Evolutionary conservation across 2,797 vertebrate species (phyloP).

Genomic region (Hypotaenidia philippensis): DNA sequence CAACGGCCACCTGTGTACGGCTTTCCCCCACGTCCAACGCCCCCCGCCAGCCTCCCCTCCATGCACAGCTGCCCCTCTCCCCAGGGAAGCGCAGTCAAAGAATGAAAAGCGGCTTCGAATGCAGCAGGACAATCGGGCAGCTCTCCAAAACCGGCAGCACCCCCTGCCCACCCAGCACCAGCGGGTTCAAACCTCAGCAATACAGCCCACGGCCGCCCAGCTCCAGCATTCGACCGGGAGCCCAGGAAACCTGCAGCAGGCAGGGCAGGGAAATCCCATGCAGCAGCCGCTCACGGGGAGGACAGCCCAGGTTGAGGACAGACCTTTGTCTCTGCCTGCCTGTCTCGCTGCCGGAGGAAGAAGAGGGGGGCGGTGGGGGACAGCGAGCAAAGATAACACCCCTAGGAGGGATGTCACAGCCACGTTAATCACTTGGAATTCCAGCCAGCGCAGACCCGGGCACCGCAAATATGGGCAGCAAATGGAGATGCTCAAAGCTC

Average conservation of each 20-base stretch:
- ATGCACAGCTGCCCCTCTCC: slow-evolving; percentile 34
- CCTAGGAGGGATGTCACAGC: slow-evolving; percentile 70
- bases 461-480: slow-evolving; percentile 65
- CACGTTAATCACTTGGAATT: slow-evolving; percentile 69
- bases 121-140: not conserved
- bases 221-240: slow-evolving; percentile 14
- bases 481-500: slow-evolving; percentile 72
- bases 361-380: slow-evolving; percentile 65
- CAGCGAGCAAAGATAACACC: slow-evolving; percentile 68
- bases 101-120: slow-evolving; percentile 48
- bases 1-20: slow-evolving; percentile 34
- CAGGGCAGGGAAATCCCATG: slow-evolving; percentile 48
- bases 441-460: slow-evolving; percentile 32
- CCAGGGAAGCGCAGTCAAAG: not conserved
- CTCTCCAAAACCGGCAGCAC: not conserved
- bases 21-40: not conserved
- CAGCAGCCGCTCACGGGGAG: slow-evolving; percentile 31
- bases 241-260: slow-evolving; percentile 38
- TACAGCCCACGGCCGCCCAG: not conserved
- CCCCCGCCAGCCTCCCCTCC: not conserved
- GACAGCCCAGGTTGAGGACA: slow-evolving; percentile 67
- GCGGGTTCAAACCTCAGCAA: slow-evolving; percentile 55
- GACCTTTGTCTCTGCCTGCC: slow-evolving; percentile 72
- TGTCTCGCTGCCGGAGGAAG: slow-evolving; percentile 51
- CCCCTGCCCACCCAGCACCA: slow-evolving; percentile 56